Percentiles rank a stretch among this genome's conserved stretches.
Evolutionary conservation across 2,888 invertebrate genomes (phyloP).

Genomic region (Sympetrum striolatum): DNA sequence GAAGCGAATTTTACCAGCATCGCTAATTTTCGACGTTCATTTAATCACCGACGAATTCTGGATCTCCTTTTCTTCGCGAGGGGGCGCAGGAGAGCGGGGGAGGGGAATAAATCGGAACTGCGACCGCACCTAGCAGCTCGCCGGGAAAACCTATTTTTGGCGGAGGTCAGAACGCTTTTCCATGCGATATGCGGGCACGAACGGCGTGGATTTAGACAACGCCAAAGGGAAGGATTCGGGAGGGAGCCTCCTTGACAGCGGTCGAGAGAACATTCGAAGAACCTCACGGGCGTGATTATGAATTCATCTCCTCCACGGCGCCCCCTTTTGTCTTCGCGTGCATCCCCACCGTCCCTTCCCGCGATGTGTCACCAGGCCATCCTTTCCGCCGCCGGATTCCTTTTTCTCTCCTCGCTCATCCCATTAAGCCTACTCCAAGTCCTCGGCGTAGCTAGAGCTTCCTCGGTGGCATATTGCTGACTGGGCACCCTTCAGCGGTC

Average conservation of each 20-base stretch:
- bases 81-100: too few relatives aligned
- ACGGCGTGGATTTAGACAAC: not conserved
- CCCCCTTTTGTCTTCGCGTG: constrained; percentile 5
- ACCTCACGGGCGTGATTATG: constrained; percentile 33
- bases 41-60: too few relatives aligned
- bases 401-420: not conserved
- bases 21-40: too few relatives aligned
- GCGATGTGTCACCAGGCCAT: constrained; percentile 9
- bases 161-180: not conserved
- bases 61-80: too few relatives aligned
- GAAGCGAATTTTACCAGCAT: too few relatives aligned
- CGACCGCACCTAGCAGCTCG: too few relatives aligned
- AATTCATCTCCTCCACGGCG: constrained; percentile 6
- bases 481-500: not conserved
- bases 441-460: not conserved
- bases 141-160: too few relatives aligned
- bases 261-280: not conserved
- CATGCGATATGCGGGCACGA: not conserved
- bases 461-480: constrained; percentile 37
- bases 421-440: constrained; percentile 11
- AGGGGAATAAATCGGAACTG: too few relatives aligned
- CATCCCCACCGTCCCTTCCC: not conserved
- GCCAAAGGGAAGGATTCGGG: not conserved
- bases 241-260: not conserved
- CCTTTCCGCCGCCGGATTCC: not conserved